phyloP scores from a whole-genome alignment of 2,888 invertebrate genomes.

The Anarsia innoxiella region DNA sequence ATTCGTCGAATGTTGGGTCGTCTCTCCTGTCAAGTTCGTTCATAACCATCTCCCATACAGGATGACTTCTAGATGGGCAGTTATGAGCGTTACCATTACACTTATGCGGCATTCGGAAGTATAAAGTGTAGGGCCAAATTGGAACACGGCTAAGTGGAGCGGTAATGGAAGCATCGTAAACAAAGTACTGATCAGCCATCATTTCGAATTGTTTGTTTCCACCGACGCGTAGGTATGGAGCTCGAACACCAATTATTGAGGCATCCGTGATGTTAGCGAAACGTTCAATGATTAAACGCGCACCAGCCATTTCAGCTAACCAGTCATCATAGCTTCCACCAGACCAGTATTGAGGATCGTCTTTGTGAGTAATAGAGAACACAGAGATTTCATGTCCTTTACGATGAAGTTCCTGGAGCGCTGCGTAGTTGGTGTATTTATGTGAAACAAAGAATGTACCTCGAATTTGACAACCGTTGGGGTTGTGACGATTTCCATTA shows the following conservation, averaged over 20 bases:
- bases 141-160: slow-evolving; percentile 92
- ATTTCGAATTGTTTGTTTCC: slow-evolving; percentile 97
- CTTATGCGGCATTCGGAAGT: slow-evolving; percentile 97
- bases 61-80: slow-evolving; percentile 92
- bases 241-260: slow-evolving; percentile 90
- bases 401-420: slow-evolving; percentile 90
- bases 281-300: slow-evolving; percentile 87
- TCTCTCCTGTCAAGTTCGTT: slow-evolving; percentile 95
- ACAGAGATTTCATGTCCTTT: slow-evolving; percentile 94
- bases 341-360: slow-evolving; percentile 93
- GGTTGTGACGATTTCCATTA: slow-evolving; percentile 88
- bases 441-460: slow-evolving; percentile 95
- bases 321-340: slow-evolving; percentile 92
- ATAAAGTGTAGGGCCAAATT: slow-evolving; percentile 97
- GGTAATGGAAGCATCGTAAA: slow-evolving; percentile 95
- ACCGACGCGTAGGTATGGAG: slow-evolving; percentile 92
- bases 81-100: slow-evolving; percentile 96
- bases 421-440: slow-evolving; percentile 94
- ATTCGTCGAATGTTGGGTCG: slow-evolving; percentile 95
- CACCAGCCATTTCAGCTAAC: slow-evolving; percentile 96
- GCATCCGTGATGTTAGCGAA: slow-evolving; percentile 95
- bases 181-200: slow-evolving; percentile 97
- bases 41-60: slow-evolving; percentile 98
- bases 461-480: slow-evolving; percentile 91
- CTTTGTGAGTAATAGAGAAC: slow-evolving; percentile 94